phyloP scores from a whole-genome alignment of 2,797 vertebrate genomes.

The Nannoperca obscura region DNA sequence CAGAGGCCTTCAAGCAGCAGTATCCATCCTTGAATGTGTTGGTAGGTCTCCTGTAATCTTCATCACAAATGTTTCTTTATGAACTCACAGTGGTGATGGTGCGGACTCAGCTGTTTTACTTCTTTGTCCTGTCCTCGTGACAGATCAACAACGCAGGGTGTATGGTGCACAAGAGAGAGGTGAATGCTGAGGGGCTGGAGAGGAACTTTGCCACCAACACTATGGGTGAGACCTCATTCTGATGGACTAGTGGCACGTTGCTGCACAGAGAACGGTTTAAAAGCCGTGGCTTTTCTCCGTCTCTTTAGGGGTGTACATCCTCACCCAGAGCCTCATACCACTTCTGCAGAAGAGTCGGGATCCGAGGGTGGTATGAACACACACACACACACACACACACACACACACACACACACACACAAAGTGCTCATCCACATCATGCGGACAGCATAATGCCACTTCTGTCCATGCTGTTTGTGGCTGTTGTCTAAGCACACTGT shows the following conservation, averaged over 20 bases:
- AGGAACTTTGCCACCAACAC: conserved; percentile 87
- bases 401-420: conserved; percentile 38
- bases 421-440: conserved; percentile 51
- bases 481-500: conserved; percentile 68
- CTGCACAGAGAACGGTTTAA: not conserved
- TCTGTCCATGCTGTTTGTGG: conserved; percentile 60
- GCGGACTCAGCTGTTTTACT: not conserved
- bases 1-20: conserved; percentile 82
- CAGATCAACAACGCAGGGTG: conserved; percentile 87
- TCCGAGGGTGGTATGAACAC: conserved; percentile 84
- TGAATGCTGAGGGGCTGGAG: conserved; percentile 81
- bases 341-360: conserved; percentile 83
- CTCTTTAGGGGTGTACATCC: conserved; percentile 80
- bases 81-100: not conserved
- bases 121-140: not conserved
- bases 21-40: conserved; percentile 81
- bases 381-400: conserved; percentile 3
- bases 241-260: not conserved
- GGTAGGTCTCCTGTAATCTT: conserved; percentile 66
- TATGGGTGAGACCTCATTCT: conserved; percentile 77
- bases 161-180: conserved; percentile 80
- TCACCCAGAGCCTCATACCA: conserved; percentile 84
- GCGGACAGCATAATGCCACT: conserved; percentile 66
- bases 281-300: not conserved
- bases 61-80: not conserved